phyloP scores from a whole-genome alignment of 2,888 invertebrate species.

The Synergus gifuensis region DNA sequence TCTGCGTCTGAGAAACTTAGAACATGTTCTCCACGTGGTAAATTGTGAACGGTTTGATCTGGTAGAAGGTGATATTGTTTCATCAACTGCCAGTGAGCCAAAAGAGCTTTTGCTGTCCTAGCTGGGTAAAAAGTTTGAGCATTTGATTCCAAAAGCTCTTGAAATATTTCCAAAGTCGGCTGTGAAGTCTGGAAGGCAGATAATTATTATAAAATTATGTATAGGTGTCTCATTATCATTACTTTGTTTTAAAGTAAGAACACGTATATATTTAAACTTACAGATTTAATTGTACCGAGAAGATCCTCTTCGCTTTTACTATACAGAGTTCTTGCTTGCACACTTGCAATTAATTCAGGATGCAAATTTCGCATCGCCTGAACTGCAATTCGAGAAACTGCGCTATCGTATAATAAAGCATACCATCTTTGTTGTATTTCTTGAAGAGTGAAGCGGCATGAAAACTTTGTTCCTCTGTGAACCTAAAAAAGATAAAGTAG shows the following conservation, averaged over 20 bases:
- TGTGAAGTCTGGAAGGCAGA: constrained; percentile 81
- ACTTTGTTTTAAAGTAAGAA: background rate
- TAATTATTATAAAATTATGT: background rate
- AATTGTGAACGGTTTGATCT: constrained; percentile 88
- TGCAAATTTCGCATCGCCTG: constrained; percentile 96
- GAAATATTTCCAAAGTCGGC: constrained; percentile 88
- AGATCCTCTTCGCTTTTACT: constrained; percentile 94
- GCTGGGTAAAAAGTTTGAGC: constrained; percentile 92
- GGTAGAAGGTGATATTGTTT: constrained; percentile 94
- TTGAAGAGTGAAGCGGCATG: constrained; percentile 94
- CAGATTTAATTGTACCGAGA: constrained; percentile 89
- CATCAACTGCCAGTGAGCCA: constrained; percentile 94
- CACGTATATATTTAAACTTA: constrained; percentile 74
- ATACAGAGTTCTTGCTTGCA: constrained; percentile 93
- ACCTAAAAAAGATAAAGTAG: constrained; percentile 79
- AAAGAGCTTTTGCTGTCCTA: constrained; percentile 90
- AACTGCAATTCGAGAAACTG: constrained; percentile 93
- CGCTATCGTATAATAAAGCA: constrained; percentile 95
- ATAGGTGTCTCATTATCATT: background rate
- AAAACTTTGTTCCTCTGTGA: constrained; percentile 95
- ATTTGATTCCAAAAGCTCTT: constrained; percentile 90
- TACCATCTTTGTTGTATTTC: constrained; percentile 98
- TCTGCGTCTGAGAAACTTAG: constrained; percentile 95
- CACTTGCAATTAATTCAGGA: constrained; percentile 91
- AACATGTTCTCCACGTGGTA: constrained; percentile 82